These are phyloP conservation scores for Drosophila sordidapex DNA, from an alignment of 2,888 invertebrate genomes.

Conservation along the genomic window DNA sequence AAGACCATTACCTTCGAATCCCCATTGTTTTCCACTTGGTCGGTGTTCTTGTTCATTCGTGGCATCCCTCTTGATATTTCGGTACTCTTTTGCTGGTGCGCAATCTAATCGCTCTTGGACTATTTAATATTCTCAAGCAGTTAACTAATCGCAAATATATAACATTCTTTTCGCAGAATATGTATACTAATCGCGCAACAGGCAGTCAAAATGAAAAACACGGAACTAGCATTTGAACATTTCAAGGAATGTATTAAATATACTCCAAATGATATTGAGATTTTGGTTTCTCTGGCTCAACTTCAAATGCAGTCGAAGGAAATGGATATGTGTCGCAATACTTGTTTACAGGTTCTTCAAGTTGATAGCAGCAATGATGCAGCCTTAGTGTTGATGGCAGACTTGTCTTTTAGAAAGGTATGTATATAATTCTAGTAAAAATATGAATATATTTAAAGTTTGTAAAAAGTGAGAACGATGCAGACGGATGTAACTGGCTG, in stretches of 20 bases:
- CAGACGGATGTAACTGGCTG: neutral
- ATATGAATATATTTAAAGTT: neutral
- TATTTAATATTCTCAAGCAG: neutral
- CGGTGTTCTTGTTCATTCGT: neutral
- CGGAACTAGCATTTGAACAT: conserved; percentile 90
- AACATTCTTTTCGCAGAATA: conserved; percentile 84
- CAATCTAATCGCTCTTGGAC: neutral
- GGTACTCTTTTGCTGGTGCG: neutral
- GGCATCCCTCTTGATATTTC: neutral
- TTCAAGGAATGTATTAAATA: conserved; percentile 95
- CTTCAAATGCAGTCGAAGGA: conserved; percentile 94
- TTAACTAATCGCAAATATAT: neutral
- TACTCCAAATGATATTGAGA: conserved; percentile 90
- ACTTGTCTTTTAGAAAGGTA: conserved; percentile 94
- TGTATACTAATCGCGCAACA: conserved; percentile 91
- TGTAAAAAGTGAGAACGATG: neutral
- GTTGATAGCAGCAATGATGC: conserved; percentile 95
- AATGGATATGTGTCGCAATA: conserved; percentile 94
- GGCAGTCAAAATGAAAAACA: conserved; percentile 88
- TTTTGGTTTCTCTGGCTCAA: conserved; percentile 90
- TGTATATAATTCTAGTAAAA: neutral
- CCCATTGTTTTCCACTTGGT: neutral
- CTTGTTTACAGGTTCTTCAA: conserved; percentile 92
- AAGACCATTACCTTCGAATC: neutral
- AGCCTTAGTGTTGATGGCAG: conserved; percentile 98